Percentiles rank a stretch among this genome's conserved stretches.
These are phyloP conservation scores for Pagetopsis macropterus DNA, from an alignment of 2,797 vertebrate genomes.

Conservation along the genomic window DNA sequence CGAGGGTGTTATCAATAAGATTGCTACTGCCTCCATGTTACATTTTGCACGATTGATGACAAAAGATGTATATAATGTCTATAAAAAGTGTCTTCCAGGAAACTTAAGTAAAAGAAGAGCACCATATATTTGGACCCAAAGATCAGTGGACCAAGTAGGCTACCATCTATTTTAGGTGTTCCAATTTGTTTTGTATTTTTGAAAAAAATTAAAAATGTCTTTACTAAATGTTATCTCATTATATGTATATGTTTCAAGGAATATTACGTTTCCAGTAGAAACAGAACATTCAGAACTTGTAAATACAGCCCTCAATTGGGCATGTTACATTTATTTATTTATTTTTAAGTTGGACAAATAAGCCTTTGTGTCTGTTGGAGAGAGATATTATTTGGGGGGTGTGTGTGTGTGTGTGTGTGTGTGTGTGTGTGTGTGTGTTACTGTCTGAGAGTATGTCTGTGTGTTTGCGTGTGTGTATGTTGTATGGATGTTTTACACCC, in stretches of 20 bases:
- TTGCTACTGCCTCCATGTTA: neutral
- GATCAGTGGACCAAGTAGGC: neutral
- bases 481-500: constrained; percentile 11
- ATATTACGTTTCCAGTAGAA: neutral
- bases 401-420: no score
- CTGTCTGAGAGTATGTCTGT: no score
- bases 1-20: neutral
- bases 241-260: neutral
- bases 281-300: neutral
- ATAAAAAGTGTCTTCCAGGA: neutral
- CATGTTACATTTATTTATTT: neutral
- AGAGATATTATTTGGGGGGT: neutral
- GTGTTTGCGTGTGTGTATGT: constrained; percentile 6
- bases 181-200: neutral
- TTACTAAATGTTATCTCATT: neutral
- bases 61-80: constrained; percentile 20
- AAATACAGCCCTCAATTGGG: neutral
- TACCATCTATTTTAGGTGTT: neutral
- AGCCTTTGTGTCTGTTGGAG: neutral
- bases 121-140: neutral
- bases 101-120: neutral
- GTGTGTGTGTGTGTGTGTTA: no score
- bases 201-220: neutral
- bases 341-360: constrained; percentile 3
- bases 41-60: constrained; percentile 20